phyloP scores from a whole-genome alignment of 2,888 invertebrate genomes.

The Sminthurinus aureus region DNA sequence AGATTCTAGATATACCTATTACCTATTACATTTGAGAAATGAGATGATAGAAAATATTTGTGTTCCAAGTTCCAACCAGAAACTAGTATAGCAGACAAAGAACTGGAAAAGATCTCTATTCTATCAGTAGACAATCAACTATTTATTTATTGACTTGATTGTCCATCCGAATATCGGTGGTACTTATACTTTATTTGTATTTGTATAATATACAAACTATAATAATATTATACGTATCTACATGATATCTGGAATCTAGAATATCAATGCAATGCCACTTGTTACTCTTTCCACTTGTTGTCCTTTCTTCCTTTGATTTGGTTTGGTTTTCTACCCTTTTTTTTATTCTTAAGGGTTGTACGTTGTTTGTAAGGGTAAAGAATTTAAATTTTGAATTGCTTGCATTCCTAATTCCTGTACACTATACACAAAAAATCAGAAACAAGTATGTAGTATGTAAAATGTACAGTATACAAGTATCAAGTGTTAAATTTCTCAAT shows the following conservation, averaged over 20 bases:
- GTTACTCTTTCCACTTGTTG: conserved; percentile 18
- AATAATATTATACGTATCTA: too few relatives aligned
- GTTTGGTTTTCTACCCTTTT: conserved; percentile 4
- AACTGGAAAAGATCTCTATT: too few relatives aligned
- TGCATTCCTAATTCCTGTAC: conserved; percentile 1
- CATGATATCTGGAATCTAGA: too few relatives aligned
- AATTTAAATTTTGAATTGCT: background rate
- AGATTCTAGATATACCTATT: too few relatives aligned
- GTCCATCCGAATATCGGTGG: background rate
- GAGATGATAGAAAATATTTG: too few relatives aligned
- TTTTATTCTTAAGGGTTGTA: background rate
- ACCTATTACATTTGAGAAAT: too few relatives aligned
- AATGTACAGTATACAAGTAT: too few relatives aligned
- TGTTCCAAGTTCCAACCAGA: too few relatives aligned
- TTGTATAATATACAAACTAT: too few relatives aligned
- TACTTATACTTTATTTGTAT: background rate
- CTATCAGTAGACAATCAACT: conserved; percentile 23
- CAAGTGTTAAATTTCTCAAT: conserved; percentile 21
- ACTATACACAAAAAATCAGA: background rate
- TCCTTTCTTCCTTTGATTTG: background rate
- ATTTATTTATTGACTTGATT: conserved; percentile 38
- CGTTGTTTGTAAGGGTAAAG: background rate
- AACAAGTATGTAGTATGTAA: too few relatives aligned
- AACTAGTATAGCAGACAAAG: too few relatives aligned
- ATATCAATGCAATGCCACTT: background rate